Evolutionary conservation across 2,888 invertebrate species (phyloP).

Genomic region (Sesia apiformis): DNA sequence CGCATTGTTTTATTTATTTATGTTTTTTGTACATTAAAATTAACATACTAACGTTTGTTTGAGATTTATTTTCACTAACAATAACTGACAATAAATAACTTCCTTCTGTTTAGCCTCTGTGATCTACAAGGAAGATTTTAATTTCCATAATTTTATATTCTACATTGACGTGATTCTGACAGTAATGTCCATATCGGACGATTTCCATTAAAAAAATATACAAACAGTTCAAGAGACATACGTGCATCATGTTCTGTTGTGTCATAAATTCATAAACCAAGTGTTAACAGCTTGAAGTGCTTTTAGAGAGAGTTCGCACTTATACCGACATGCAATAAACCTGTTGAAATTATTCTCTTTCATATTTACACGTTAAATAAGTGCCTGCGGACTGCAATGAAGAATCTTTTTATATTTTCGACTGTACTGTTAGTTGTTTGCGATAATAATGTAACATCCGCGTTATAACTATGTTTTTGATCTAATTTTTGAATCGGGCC

Average conservation of each 20-base stretch:
- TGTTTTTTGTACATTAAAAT: too few species aligned
- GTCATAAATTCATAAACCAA: conserved; percentile 41
- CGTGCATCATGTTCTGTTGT: conserved; percentile 23
- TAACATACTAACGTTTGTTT: too few species aligned
- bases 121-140: too few species aligned
- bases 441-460: not conserved
- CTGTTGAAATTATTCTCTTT: not conserved
- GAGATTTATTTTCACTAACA: too few species aligned
- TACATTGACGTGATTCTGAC: too few species aligned
- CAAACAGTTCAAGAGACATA: not conserved
- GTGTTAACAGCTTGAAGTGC: conserved; percentile 41
- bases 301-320: conserved; percentile 38
- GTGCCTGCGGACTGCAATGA: not conserved
- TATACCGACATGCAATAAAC: conserved; percentile 4
- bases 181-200: too few species aligned
- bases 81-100: too few species aligned
- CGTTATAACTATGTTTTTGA: not conserved
- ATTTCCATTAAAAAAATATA: too few species aligned
- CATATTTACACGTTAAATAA: not conserved
- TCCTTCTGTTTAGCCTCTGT: too few species aligned
- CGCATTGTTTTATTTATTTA: too few species aligned
- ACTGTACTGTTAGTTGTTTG: not conserved
- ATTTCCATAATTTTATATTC: too few species aligned
- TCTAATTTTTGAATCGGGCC: too few species aligned
- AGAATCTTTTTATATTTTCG: not conserved